Evolutionary conservation across 2,797 vertebrate species (phyloP).

Genomic region (Zenarchopterus dispar): DNA sequence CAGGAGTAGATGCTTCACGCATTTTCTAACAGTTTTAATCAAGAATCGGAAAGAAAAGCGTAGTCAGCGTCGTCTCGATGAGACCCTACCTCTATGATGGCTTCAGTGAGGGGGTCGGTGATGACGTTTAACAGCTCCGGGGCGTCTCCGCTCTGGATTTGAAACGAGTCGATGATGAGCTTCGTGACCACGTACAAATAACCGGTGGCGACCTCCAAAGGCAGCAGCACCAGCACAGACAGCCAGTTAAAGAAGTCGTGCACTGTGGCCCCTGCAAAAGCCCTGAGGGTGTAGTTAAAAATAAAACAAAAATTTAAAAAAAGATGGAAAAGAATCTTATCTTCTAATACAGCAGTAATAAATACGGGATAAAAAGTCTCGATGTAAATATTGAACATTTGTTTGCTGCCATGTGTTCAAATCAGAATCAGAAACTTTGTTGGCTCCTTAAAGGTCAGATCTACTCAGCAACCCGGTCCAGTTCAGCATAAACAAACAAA

Average conservation of each 20-base stretch:
- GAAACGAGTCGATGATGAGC: conserved; percentile 86
- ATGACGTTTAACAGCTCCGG: conserved; percentile 93
- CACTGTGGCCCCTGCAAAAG: conserved; percentile 94
- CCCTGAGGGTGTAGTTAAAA: conserved; percentile 74
- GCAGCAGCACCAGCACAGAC: conserved; percentile 90
- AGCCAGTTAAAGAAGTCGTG: conserved; percentile 99
- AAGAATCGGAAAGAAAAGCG: not conserved
- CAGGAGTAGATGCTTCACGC: no score
- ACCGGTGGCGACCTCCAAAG: conserved; percentile 86
- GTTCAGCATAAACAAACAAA: no score
- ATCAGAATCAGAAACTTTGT: not conserved
- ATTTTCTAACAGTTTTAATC: not conserved
- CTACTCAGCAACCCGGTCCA: no score
- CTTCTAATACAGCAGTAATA: no score
- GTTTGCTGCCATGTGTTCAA: not conserved
- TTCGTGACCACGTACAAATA: conserved; percentile 88
- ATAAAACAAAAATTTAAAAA: not conserved
- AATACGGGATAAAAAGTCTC: no score
- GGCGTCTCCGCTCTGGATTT: conserved; percentile 88
- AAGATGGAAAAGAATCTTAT: not conserved
- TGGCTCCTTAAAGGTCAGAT: no score
- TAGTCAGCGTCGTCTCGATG: not conserved
- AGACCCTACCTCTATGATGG: conserved; percentile 86
- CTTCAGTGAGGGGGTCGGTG: conserved; percentile 90
- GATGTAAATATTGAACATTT: no score